Percentiles rank a stretch among this genome's conserved stretches.
Evolutionary conservation across 2,888 invertebrate species (phyloP).

Genomic region (Allophyes oxyacanthae): DNA sequence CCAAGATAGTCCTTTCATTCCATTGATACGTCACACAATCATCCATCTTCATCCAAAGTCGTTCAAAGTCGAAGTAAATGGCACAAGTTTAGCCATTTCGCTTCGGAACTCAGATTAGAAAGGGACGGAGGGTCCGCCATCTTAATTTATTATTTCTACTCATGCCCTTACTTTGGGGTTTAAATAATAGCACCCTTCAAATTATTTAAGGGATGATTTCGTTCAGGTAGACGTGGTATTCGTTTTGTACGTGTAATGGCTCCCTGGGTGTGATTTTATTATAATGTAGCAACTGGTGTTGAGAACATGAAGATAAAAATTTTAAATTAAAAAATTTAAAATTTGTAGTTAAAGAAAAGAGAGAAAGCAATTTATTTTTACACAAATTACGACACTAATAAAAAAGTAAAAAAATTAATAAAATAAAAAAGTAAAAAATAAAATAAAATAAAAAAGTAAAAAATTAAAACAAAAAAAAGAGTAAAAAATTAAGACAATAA

Average conservation of each 20-base stretch:
- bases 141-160: constrained; percentile 44
- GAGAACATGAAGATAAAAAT: no score
- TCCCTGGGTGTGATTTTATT: no score
- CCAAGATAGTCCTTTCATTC: constrained; percentile 2
- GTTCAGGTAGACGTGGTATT: constrained; percentile 18
- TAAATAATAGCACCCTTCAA: constrained; percentile 23
- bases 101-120: constrained; percentile 31
- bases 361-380: no score
- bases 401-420: no score
- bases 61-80: constrained; percentile 27
- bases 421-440: no score
- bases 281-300: no score
- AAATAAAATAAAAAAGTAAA: no score
- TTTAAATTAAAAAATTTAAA: no score
- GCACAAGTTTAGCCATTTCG: constrained; percentile 37
- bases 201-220: constrained; percentile 22
- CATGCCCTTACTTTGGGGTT: background rate
- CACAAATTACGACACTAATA: no score
- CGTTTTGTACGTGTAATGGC: constrained; percentile 23
- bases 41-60: constrained; percentile 23
- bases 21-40: background rate
- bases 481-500: no score
- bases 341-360: no score
- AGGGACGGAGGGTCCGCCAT: constrained; percentile 19
- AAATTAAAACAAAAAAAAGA: no score